Base-by-base conservation (phyloP, 2,797 vertebrate genomes). In the Bovichtus diacanthus region DNA sequence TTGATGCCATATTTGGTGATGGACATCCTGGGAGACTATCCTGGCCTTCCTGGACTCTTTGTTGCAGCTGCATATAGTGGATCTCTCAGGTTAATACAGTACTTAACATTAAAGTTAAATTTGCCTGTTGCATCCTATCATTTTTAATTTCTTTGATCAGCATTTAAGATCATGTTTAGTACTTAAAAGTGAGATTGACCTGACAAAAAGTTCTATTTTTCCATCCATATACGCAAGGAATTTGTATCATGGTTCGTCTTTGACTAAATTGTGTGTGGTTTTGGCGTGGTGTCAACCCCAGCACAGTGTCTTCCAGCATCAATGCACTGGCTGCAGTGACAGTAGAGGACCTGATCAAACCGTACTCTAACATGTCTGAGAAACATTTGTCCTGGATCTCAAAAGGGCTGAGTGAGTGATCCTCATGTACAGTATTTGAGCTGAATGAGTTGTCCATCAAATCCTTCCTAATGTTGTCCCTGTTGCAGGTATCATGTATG, bases 281-380 rank as follows among this genome's bases (percentile, higher is more conserved):
- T 54, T 49, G 16, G 31, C 55, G 3, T 55, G 10, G 6, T 56
- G 5, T 25, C 44, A 34, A 49, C 64, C 71, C 6, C 82, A 99
- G 98, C 91, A 99, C 97, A 0, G 97, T 98, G 85, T 99, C 98
- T 19, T 98, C 98, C 89, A 97, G 97, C 83, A 97, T 99, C 82
- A 99, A 97, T 25, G 97, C 97, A 15, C 86, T 99, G 82, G 95
- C 97, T 66, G 95, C 98, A 0, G 98, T 99, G 36, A 98, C 97
- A 0, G 91, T 98, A 0, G 96, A 97, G 92, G 98, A 99, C 68
- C 85, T 99, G 49, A 89, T 99, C 73, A 97, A 88, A 85, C 97
- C 97, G 0, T 36, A 87, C 87, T 91, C 93, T 65, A 93, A 88
- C 0, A 87, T 97, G 60, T 96, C 97, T 60, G 97, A 98, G 84